A percentile compares a stretch with the other conserved stretches of the same genome.
Evolutionary conservation across 2,113 vertebrate genomes (phyloP).

Genomic region (Toxostoma redivivum): DNA sequence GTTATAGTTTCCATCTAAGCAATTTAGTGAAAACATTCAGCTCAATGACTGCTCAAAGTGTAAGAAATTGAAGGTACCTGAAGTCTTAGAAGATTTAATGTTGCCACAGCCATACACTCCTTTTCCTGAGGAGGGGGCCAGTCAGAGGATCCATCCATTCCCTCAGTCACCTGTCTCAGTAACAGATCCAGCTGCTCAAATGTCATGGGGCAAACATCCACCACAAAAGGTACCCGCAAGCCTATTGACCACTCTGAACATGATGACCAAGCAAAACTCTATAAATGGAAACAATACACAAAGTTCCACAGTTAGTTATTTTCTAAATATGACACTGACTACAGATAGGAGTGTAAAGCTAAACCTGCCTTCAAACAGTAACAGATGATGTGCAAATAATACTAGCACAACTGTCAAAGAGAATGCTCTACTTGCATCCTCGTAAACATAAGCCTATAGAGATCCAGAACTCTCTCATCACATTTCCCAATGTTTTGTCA

Average conservation of each 20-base stretch:
- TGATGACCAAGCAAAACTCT: constrained; percentile 95
- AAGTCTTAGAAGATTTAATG: constrained; percentile 90
- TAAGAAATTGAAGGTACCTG: constrained; percentile 75
- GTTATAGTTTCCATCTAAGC: neutral
- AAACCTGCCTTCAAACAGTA: neutral
- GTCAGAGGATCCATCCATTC: constrained; percentile 94
- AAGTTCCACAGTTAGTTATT: neutral
- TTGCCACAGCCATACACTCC: constrained; percentile 95
- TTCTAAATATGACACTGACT: neutral
- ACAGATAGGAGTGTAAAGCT: neutral
- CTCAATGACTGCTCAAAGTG: neutral
- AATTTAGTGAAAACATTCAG: neutral
- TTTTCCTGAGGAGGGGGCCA: constrained; percentile 98
- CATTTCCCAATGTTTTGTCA: neutral
- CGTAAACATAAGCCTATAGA: neutral
- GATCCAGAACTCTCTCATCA: neutral
- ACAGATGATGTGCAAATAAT: neutral
- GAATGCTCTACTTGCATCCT: neutral
- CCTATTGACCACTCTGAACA: constrained; percentile 98
- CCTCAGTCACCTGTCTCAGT: constrained; percentile 92
- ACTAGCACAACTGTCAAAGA: neutral
- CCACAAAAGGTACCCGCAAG: constrained; percentile 93
- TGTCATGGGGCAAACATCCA: constrained; percentile 93
- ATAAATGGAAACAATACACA: neutral
- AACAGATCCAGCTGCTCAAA: constrained; percentile 96